A percentile compares a stretch with the other conserved stretches of the same genome.
These are phyloP conservation scores for Sebastes matsubarae DNA, from an alignment of 2,797 vertebrate species.

Conservation along the genomic window DNA sequence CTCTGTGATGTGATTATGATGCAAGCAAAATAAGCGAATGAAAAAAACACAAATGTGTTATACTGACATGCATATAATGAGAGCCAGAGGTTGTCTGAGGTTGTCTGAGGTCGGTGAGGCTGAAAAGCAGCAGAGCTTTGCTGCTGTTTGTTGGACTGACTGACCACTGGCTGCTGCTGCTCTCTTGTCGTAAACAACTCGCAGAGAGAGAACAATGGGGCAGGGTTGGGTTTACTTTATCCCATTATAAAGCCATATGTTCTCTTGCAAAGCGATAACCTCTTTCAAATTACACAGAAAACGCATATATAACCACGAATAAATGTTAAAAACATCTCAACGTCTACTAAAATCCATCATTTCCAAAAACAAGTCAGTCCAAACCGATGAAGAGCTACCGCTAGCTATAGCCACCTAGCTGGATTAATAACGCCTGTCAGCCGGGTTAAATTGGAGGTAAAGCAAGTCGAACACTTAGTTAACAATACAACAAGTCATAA, in stretches of 20 bases:
- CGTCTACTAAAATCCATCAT: constrained; percentile 53
- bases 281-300: not conserved
- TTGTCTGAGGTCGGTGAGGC: not conserved
- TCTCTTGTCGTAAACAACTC: constrained; percentile 84
- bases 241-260: constrained; percentile 33
- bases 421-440: constrained; percentile 39
- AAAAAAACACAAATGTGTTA: not conserved
- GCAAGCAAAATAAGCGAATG: not conserved
- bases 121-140: not conserved
- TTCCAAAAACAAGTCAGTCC: constrained; percentile 69
- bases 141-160: constrained; percentile 43
- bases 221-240: constrained; percentile 76
- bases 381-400: not conserved
- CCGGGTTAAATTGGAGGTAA: not conserved
- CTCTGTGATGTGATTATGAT: not conserved
- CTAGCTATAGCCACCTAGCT: constrained; percentile 48
- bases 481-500: not conserved
- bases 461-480: not conserved
- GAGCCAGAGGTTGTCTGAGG: no score
- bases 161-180: constrained; percentile 70
- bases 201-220: constrained; percentile 87
- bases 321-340: not conserved
- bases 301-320: not conserved
- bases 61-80: no score
- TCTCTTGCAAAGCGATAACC: not conserved